A percentile compares a stretch with the other conserved stretches of the same genome.
Conservation (phyloP, 2,797 vertebrate genomes). For the Centroberyx gerrardi region DNA sequence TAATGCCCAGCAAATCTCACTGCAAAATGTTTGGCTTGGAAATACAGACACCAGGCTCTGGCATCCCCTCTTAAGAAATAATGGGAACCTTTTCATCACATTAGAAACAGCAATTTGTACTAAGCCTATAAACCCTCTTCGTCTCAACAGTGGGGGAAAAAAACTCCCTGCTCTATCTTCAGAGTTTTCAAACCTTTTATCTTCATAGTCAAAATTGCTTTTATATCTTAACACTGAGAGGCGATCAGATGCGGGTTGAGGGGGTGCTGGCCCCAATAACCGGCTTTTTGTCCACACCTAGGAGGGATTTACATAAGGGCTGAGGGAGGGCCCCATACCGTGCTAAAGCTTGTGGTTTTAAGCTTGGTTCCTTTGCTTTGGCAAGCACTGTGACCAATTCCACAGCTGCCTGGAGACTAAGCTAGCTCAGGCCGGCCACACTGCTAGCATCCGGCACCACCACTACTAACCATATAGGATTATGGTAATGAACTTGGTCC, state of each 20-base stretch:
- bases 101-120: conserved; percentile 9
- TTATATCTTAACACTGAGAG: neutral
- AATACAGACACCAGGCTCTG: neutral
- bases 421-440: conserved; percentile 24
- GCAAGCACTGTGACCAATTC: conserved; percentile 49
- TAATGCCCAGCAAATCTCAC: neutral
- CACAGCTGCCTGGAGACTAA: conserved; percentile 41
- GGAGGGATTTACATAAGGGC: conserved; percentile 10
- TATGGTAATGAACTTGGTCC: conserved; percentile 8
- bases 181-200: conserved; percentile 58
- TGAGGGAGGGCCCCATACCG: neutral
- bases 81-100: neutral
- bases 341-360: conserved; percentile 50
- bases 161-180: conserved; percentile 40
- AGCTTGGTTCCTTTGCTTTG: conserved; percentile 55
- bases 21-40: neutral
- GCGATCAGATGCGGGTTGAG: neutral
- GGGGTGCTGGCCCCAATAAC: conserved; percentile 13
- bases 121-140: neutral
- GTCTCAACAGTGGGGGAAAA: neutral
- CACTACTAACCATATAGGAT: neutral
- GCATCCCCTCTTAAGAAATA: neutral
- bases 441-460: conserved; percentile 30
- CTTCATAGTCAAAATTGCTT: neutral
- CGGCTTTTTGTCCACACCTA: conserved; percentile 10